Evolutionary conservation across 2,113 vertebrate species (phyloP).

Genomic region (Furnarius figulus): DNA sequence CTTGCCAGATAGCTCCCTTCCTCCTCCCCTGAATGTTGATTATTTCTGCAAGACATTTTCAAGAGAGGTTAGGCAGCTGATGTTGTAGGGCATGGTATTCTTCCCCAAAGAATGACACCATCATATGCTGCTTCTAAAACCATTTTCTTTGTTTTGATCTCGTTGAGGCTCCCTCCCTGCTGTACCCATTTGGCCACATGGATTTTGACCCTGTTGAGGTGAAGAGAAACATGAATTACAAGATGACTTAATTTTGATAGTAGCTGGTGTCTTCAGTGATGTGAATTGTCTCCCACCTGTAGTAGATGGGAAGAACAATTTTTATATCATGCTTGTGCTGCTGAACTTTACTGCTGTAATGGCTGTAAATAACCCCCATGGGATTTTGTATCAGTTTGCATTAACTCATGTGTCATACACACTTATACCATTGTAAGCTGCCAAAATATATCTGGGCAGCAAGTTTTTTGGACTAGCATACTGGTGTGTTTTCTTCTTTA

Average conservation of each 20-base stretch:
- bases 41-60: constrained; percentile 14
- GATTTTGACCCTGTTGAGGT: not conserved
- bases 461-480: not conserved
- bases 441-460: not conserved
- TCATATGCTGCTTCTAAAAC: not conserved
- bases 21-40: not conserved
- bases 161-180: not conserved
- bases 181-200: not conserved
- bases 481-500: not conserved
- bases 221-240: not conserved
- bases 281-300: not conserved
- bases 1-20: not conserved
- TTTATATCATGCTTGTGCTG: not conserved
- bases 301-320: not conserved
- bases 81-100: not conserved
- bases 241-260: not conserved
- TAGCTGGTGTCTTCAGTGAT: not conserved
- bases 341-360: constrained; percentile 26
- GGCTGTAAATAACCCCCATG: constrained; percentile 27
- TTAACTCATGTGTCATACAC: not conserved
- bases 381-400: constrained; percentile 16
- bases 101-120: not conserved
- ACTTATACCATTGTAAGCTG: not conserved
- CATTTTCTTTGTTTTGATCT: not conserved
- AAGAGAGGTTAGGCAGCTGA: not conserved